These are phyloP conservation scores for Danio albolineatus DNA, from an alignment of 2,797 vertebrate genomes.

Conservation along the genomic window DNA sequence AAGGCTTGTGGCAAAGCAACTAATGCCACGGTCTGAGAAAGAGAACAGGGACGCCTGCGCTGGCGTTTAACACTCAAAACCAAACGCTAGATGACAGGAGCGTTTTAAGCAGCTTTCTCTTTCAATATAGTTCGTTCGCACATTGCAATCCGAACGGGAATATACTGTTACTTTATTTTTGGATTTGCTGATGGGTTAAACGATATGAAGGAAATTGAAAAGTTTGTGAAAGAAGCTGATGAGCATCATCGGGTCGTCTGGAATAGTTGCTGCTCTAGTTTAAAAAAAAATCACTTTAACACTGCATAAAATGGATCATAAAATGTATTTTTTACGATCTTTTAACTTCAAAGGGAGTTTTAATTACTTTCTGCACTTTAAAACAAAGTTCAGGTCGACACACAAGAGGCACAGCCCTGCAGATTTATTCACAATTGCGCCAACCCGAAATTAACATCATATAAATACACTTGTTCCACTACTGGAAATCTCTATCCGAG, in stretches of 20 bases:
- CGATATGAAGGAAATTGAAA: not conserved
- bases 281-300: constrained; percentile 15
- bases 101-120: constrained; percentile 5
- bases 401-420: not conserved
- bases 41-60: constrained; percentile 53
- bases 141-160: constrained; percentile 2
- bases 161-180: constrained; percentile 27
- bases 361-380: constrained; percentile 14
- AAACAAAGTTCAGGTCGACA: constrained; percentile 14
- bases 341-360: constrained; percentile 28
- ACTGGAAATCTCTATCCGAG: constrained; percentile 2
- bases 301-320: constrained; percentile 37
- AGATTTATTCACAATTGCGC: constrained; percentile 13
- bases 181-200: constrained; percentile 1
- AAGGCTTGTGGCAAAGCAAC: constrained; percentile 67
- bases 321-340: constrained; percentile 11
- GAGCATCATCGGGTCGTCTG: not conserved
- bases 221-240: not conserved
- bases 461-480: constrained; percentile 18
- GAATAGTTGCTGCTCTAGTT: not conserved
- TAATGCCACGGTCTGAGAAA: constrained; percentile 70
- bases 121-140: constrained; percentile 17
- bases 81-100: not conserved
- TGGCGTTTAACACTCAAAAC: constrained; percentile 19
- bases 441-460: constrained; percentile 15